Percentiles rank a stretch among this genome's conserved stretches.
These are phyloP conservation scores for Arbacia lixula DNA, from an alignment of 53 echinoderm and acorn worm species.

Conservation along the genomic window DNA sequence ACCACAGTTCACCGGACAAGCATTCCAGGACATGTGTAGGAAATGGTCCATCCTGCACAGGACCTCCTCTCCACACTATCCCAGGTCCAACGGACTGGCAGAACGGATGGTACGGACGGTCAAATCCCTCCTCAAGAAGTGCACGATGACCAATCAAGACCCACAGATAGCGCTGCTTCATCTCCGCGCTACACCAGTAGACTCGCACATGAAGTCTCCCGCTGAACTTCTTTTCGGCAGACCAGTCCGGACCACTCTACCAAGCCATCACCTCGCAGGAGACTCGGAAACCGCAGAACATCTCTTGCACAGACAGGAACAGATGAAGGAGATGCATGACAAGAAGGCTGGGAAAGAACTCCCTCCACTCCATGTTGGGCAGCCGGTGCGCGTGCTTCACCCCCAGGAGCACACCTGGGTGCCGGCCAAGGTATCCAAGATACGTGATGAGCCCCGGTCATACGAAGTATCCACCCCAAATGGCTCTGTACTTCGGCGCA, in stretches of 20 bases:
- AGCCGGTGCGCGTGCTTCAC: constrained; percentile 62
- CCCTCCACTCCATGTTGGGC: constrained; percentile 63
- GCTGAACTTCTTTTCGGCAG: constrained; percentile 69
- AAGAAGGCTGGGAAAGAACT: constrained; percentile 53
- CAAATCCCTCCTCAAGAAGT: constrained; percentile 61
- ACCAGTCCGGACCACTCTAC: constrained; percentile 57
- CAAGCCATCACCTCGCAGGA: constrained; percentile 58
- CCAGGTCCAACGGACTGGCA: constrained; percentile 65
- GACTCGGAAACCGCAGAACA: constrained; percentile 5
- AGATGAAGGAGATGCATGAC: constrained; percentile 64
- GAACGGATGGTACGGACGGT: constrained; percentile 78
- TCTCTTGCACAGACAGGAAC: constrained; percentile 12
- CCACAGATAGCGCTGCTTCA: constrained; percentile 38
- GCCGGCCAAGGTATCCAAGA: constrained; percentile 58
- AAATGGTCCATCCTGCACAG: constrained; percentile 61
- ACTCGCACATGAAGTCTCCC: constrained; percentile 66
- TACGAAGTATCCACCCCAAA: constrained; percentile 66
- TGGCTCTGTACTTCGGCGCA: constrained; percentile 59
- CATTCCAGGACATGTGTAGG: constrained; percentile 62
- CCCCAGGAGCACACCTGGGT: constrained; percentile 58
- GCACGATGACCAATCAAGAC: constrained; percentile 64
- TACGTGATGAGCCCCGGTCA: constrained; percentile 67
- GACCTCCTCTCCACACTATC: constrained; percentile 74
- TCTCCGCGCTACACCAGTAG: constrained; percentile 67
- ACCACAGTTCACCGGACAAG: constrained; percentile 62